phyloP scores from a whole-genome alignment of 2,888 invertebrate genomes.

The Limnephilus rhombicus region DNA sequence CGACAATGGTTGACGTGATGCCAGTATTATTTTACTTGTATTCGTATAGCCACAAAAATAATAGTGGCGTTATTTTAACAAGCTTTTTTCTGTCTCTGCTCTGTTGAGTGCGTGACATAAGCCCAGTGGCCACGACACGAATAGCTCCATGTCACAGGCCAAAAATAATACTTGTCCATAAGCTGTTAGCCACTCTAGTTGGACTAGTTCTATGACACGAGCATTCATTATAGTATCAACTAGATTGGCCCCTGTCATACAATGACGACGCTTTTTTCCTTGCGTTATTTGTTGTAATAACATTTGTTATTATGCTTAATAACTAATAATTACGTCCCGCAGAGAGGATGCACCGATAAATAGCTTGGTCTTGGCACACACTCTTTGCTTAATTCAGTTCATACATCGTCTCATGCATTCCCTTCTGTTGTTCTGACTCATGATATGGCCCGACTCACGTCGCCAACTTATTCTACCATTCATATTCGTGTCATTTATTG shows the following conservation, averaged over 20 bases:
- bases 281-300: too few species aligned
- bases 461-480: too few species aligned
- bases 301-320: too few species aligned
- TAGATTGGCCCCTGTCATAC: background rate
- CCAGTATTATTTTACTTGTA: background rate
- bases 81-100: background rate
- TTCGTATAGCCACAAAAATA: background rate
- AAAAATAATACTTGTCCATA: slow-evolving; percentile 20
- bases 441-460: too few species aligned
- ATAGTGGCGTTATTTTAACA: background rate
- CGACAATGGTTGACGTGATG: background rate
- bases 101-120: background rate
- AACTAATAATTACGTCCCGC: too few species aligned
- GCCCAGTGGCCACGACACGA: background rate
- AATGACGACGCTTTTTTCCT: too few species aligned
- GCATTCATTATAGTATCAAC: background rate
- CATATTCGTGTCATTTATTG: too few species aligned
- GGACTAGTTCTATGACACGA: background rate
- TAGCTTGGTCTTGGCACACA: too few species aligned
- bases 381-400: too few species aligned
- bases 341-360: too few species aligned
- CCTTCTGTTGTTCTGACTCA: too few species aligned
- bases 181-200: background rate
- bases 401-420: too few species aligned
- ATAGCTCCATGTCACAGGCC: slow-evolving; percentile 29